Evolutionary conservation across 2,888 invertebrate genomes (phyloP).

Genomic region (Ariolimax columbianus): DNA sequence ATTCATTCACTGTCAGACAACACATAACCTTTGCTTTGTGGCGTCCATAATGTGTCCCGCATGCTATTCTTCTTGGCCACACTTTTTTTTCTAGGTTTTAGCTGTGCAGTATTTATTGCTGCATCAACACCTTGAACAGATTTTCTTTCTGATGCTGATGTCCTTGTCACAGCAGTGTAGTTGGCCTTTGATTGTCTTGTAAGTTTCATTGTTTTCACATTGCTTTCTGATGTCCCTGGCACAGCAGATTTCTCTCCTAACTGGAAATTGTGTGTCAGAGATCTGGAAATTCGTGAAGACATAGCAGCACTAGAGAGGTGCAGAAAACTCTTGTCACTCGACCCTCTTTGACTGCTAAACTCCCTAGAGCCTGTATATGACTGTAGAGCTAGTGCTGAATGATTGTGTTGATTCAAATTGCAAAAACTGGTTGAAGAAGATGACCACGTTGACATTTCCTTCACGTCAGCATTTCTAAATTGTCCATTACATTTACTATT

Average conservation of each 20-base stretch:
- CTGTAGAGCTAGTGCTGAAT: not conserved
- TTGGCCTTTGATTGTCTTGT: not conserved
- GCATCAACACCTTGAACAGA: not conserved
- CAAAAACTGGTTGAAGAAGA: not conserved
- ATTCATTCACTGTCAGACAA: not conserved
- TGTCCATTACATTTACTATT: not conserved
- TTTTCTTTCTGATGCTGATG: not conserved
- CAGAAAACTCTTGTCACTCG: not conserved
- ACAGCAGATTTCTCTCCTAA: not conserved
- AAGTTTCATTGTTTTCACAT: not conserved
- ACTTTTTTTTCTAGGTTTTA: not conserved
- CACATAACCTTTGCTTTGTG: not conserved
- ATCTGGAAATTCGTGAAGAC: not conserved
- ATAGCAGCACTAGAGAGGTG: not conserved
- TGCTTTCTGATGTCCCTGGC: not conserved
- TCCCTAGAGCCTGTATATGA: not conserved
- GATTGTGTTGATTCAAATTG: no score
- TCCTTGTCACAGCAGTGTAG: no score
- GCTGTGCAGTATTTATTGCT: not conserved
- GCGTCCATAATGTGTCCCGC: conserved; percentile 1
- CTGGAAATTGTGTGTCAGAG: not conserved
- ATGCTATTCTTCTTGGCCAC: not conserved
- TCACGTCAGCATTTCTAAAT: not conserved
- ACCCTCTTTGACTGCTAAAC: not conserved
- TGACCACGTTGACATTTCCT: not conserved